A percentile compares a stretch with the other conserved stretches of the same genome.
These are phyloP conservation scores for Machimus rusticus DNA, from an alignment of 2,888 invertebrate genomes.

Conservation along the genomic window DNA sequence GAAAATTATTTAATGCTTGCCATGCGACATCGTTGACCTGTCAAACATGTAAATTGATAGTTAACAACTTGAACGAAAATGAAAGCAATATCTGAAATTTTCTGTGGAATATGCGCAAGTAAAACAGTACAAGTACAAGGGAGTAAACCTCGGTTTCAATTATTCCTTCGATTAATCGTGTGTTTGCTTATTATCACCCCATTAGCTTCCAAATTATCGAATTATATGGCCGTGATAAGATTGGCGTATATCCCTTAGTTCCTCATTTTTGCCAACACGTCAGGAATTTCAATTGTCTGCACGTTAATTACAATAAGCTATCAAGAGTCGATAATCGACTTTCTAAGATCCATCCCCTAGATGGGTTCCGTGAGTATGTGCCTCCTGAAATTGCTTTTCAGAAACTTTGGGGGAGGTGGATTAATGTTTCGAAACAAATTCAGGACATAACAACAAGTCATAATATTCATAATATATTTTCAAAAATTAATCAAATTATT, in stretches of 20 bases:
- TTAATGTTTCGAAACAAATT: not conserved
- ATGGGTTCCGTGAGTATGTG: not conserved
- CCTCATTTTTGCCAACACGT: not conserved
- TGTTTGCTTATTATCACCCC: not conserved
- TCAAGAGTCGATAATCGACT: not conserved
- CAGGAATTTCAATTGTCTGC: conserved; percentile 19
- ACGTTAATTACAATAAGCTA: not conserved
- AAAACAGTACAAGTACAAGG: not conserved
- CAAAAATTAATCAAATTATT: not conserved
- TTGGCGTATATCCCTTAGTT: not conserved
- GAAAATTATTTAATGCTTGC: too few species aligned
- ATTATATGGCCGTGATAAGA: not conserved
- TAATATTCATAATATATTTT: not conserved
- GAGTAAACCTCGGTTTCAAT: not conserved
- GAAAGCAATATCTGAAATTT: not conserved
- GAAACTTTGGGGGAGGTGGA: not conserved
- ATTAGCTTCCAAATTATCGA: conserved; percentile 10
- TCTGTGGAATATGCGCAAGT: not conserved
- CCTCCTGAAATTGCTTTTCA: not conserved
- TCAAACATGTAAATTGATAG: not conserved
- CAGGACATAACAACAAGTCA: not conserved
- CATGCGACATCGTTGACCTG: too few species aligned
- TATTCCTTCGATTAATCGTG: not conserved
- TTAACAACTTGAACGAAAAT: not conserved
- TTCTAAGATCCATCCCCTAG: not conserved